phyloP scores from a whole-genome alignment of 2,113 vertebrate genomes.

The Otis tarda region DNA sequence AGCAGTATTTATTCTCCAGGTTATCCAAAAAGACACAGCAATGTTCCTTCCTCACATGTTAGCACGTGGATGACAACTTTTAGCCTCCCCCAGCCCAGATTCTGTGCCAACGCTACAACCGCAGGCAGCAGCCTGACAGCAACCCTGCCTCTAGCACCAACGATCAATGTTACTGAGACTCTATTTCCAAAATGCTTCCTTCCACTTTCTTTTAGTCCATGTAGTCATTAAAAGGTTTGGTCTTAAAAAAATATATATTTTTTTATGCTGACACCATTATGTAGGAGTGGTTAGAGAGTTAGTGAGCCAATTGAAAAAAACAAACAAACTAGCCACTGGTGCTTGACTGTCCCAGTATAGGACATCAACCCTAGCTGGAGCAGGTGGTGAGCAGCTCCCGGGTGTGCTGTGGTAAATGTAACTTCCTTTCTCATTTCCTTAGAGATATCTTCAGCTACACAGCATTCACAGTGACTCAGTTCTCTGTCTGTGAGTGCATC shows the following conservation, averaged over 20 bases:
- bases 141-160: background rate
- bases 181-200: background rate
- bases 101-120: background rate
- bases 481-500: background rate
- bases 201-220: background rate
- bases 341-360: background rate
- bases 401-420: background rate
- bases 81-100: background rate
- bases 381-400: background rate
- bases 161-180: accelerated
- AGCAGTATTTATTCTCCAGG: background rate
- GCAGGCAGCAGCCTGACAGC: background rate
- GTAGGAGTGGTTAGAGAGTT: background rate
- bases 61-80: background rate
- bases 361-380: background rate
- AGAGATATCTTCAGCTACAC: background rate
- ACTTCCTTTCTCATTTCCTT: background rate
- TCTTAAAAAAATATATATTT: background rate
- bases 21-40: background rate
- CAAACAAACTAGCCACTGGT: background rate
- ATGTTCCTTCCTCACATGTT: background rate
- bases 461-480: background rate
- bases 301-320: background rate
- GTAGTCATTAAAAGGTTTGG: background rate
- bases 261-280: background rate